These are phyloP conservation scores for Drosophila ficusphila DNA, from an alignment of 1,140 invertebrate species.

Conservation along the genomic window DNA sequence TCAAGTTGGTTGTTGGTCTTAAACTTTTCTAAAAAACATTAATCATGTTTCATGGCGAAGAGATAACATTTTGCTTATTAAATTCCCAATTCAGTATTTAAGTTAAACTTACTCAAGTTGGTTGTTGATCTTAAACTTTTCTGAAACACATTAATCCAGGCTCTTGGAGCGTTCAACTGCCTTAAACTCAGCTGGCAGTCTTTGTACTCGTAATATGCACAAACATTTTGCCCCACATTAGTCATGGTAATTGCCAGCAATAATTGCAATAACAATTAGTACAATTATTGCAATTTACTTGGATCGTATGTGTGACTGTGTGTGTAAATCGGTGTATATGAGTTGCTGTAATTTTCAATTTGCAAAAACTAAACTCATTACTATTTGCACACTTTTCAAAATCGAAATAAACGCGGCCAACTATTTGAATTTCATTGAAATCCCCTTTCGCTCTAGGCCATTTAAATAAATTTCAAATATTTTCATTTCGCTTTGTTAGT, in stretches of 20 bases:
- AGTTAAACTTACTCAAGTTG: no score
- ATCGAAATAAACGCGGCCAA: slow-evolving; percentile 10
- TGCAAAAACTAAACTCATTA: slow-evolving; percentile 70
- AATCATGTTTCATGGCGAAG: no score
- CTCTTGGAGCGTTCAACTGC: slow-evolving; percentile 3
- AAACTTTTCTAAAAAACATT: no score
- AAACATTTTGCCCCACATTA: slow-evolving; percentile 74
- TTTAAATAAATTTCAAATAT: slow-evolving; percentile 46
- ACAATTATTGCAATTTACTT: slow-evolving; percentile 81
- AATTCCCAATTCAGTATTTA: no score
- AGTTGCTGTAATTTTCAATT: slow-evolving; percentile 70
- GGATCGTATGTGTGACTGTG: background rate
- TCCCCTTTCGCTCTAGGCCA: background rate
- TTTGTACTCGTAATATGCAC: slow-evolving; percentile 52
- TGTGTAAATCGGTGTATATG: background rate
- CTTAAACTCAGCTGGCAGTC: slow-evolving; percentile 7
- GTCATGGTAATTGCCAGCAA: slow-evolving; percentile 77
- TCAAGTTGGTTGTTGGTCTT: no score
- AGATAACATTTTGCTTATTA: no score
- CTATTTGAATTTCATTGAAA: slow-evolving; percentile 54
- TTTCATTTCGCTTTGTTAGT: slow-evolving; percentile 65
- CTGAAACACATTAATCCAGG: background rate
- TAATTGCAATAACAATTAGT: slow-evolving; percentile 81
- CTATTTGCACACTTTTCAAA: slow-evolving; percentile 48
- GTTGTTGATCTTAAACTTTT: background rate